Percentiles rank a stretch among this genome's conserved stretches.
These are phyloP conservation scores for Spinibarbus caldwelli DNA, from an alignment of 2,797 vertebrate genomes.

Conservation along the genomic window DNA sequence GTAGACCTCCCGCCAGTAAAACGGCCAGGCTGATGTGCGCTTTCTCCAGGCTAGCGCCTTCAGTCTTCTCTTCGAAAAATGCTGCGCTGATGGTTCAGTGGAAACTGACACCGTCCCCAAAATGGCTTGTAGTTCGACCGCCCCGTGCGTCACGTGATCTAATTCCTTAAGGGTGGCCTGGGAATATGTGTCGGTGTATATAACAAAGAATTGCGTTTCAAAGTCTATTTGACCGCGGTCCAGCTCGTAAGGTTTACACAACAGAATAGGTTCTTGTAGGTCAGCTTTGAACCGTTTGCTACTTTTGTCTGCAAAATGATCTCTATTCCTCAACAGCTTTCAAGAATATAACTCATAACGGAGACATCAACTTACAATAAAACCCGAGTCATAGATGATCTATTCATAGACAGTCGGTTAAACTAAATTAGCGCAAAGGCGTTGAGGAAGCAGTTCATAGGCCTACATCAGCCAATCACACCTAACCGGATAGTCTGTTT, in stretches of 20 bases:
- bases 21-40: constrained; percentile 16
- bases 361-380: background rate
- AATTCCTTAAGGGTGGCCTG: constrained; percentile 94
- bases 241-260: background rate
- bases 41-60: constrained; percentile 45
- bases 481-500: background rate
- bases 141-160: constrained; percentile 94
- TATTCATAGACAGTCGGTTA: background rate
- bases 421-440: background rate
- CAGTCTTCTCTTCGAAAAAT: constrained; percentile 74
- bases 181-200: constrained; percentile 92
- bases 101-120: constrained; percentile 99
- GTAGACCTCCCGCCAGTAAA: constrained; percentile 14
- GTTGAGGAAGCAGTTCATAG: background rate
- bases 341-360: background rate
- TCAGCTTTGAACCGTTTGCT: background rate
- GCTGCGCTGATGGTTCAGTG: constrained; percentile 88
- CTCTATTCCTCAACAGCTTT: background rate
- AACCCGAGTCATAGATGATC: background rate
- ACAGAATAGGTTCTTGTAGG: background rate
- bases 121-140: constrained; percentile 99
- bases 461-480: background rate
- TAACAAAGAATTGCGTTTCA: constrained; percentile 52
- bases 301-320: background rate
- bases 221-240: constrained; percentile 20